Percentiles rank a stretch among this genome's conserved stretches.
These are phyloP conservation scores for Macropus fuliginosus DNA, from an alignment of 2,797 vertebrate genomes.

Conservation along the genomic window DNA sequence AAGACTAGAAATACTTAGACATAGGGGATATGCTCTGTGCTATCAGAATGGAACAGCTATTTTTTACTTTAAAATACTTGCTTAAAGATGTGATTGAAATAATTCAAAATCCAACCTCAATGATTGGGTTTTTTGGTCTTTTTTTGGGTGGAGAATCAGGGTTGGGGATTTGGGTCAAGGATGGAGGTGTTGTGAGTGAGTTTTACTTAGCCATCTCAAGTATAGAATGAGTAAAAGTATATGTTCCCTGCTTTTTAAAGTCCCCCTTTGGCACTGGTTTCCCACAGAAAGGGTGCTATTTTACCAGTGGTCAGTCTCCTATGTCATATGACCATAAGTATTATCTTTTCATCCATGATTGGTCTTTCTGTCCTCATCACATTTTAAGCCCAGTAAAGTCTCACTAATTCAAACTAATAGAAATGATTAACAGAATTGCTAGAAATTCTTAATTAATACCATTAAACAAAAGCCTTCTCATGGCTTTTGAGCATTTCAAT, in stretches of 20 bases:
- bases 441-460: background rate
- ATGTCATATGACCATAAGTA: background rate
- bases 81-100: conserved; percentile 46
- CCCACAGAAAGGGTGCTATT: background rate
- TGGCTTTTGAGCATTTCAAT: background rate
- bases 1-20: conserved; percentile 59
- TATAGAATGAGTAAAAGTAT: background rate
- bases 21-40: conserved; percentile 22
- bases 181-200: background rate
- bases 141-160: background rate
- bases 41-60: conserved; percentile 70
- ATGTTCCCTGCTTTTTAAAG: background rate
- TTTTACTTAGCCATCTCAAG: background rate
- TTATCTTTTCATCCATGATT: background rate
- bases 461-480: background rate
- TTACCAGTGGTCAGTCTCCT: background rate
- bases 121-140: background rate
- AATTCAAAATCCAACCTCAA: background rate
- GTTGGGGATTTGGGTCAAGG: background rate
- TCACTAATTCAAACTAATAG: background rate
- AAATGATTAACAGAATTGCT: background rate
- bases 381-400: background rate
- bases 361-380: background rate
- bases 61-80: conserved; percentile 61
- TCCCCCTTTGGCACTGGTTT: background rate